These are phyloP conservation scores for Batillaria attramentaria DNA, from an alignment of 1,140 invertebrate species.

Conservation along the genomic window DNA sequence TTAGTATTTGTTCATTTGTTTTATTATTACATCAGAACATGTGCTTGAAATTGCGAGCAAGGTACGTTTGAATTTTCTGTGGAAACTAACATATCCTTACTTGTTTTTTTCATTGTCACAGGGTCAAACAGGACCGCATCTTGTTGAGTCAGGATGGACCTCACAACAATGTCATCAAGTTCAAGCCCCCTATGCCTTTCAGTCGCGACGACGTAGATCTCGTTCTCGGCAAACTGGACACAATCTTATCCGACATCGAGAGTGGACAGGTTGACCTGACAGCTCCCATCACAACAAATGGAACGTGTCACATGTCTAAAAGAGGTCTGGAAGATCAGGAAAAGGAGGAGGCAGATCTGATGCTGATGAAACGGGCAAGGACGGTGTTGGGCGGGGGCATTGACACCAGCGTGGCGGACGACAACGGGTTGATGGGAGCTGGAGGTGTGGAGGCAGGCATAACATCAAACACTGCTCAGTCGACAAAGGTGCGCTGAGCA, in stretches of 20 bases:
- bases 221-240: conserved; percentile 80
- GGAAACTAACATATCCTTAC: too few relatives aligned
- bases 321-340: not conserved
- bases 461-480: too few relatives aligned
- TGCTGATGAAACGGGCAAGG: not conserved
- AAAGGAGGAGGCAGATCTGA: not conserved
- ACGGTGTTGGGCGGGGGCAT: not conserved
- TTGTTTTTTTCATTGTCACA: too few relatives aligned
- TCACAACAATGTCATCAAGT: conserved; percentile 93
- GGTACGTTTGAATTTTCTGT: too few relatives aligned
- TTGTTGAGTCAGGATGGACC: conserved; percentile 95
- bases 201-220: conserved; percentile 86
- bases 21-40: too few relatives aligned
- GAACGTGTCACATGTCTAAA: not conserved
- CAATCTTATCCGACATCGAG: conserved; percentile 84
- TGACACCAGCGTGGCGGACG: not conserved
- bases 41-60: too few relatives aligned
- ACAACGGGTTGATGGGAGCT: too few relatives aligned
- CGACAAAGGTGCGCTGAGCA: too few relatives aligned
- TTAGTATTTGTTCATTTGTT: too few relatives aligned
- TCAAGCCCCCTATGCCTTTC: conserved; percentile 98
- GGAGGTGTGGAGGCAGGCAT: too few relatives aligned
- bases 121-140: conserved; percentile 90
- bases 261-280: conserved; percentile 71
- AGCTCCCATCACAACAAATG: not conserved